These are phyloP conservation scores for Diceros bicornis DNA, from an alignment of 2,797 vertebrate genomes.

Conservation along the genomic window DNA sequence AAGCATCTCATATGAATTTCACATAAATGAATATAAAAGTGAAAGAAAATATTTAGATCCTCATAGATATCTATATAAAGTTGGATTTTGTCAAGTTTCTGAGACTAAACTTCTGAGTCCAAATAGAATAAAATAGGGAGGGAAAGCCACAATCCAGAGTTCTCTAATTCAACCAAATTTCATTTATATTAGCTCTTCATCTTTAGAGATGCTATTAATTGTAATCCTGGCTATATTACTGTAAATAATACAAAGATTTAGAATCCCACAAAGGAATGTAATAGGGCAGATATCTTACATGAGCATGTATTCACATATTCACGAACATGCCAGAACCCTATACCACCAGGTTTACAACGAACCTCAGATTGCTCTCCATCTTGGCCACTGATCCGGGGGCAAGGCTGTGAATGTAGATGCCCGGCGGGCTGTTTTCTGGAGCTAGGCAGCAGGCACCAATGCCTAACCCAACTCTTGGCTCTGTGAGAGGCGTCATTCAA, in stretches of 20 bases:
- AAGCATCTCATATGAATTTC: neutral
- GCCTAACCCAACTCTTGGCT: conserved; percentile 95
- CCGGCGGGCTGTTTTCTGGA: conserved; percentile 94
- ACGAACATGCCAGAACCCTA: neutral
- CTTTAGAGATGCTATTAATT: conserved; percentile 27
- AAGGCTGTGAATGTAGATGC: conserved; percentile 98
- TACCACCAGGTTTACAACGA: conserved; percentile 17
- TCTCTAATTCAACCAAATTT: conserved; percentile 10
- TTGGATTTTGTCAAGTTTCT: conserved; percentile 5
- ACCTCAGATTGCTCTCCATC: conserved; percentile 98
- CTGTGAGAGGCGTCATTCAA: conserved; percentile 88
- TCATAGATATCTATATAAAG: neutral
- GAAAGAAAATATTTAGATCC: conserved; percentile 29
- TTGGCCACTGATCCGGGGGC: conserved; percentile 97
- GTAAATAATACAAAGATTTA: conserved; percentile 2
- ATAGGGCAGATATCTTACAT: neutral
- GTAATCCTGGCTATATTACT: neutral
- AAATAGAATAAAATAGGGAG: neutral
- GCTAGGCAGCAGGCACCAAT: conserved; percentile 97
- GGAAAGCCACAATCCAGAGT: neutral
- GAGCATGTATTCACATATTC: neutral
- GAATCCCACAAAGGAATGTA: neutral
- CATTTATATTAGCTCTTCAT: conserved; percentile 2
- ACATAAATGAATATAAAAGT: neutral
- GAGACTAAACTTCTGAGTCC: conserved; percentile 38